A percentile compares a stretch with the other conserved stretches of the same genome.
phyloP scores from a whole-genome alignment of 2,113 vertebrate genomes.

The Noctilio leporinus region DNA sequence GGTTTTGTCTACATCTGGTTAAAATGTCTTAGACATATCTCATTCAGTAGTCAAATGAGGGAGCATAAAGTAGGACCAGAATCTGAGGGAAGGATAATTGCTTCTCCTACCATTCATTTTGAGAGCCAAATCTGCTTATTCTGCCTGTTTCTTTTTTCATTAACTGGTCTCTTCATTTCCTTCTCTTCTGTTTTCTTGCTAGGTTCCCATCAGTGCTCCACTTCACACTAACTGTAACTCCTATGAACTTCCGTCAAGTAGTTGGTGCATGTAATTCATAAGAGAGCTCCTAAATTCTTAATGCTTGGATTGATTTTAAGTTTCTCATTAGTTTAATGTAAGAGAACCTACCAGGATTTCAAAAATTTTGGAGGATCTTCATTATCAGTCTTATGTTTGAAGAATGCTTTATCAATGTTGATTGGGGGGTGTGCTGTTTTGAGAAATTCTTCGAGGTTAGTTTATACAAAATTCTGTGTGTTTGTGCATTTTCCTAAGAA shows the following conservation, averaged over 20 bases:
- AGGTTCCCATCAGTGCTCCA: not conserved
- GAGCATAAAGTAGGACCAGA: not conserved
- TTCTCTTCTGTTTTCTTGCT: constrained; percentile 25
- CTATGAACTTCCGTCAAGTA: not conserved
- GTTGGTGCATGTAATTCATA: constrained; percentile 20
- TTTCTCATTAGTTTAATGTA: not conserved
- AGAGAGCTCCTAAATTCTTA: not conserved
- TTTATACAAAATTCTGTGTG: not conserved
- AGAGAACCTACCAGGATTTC: not conserved
- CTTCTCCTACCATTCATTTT: not conserved
- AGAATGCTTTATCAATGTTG: not conserved
- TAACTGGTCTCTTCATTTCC: constrained; percentile 10
- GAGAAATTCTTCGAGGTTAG: not conserved
- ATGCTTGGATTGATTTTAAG: constrained; percentile 11
- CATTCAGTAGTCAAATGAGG: not conserved
- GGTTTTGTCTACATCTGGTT: not conserved
- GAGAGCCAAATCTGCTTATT: not conserved
- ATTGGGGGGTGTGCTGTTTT: not conserved
- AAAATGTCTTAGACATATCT: not conserved
- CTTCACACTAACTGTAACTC: constrained; percentile 10
- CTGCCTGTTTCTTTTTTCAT: not conserved
- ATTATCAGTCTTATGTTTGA: not conserved
- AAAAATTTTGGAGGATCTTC: not conserved
- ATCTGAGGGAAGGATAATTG: not conserved
- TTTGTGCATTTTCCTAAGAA: not conserved